These are phyloP conservation scores for Oxyura jamaicensis DNA, from an alignment of 2,113 vertebrate genomes.

Conservation along the genomic window DNA sequence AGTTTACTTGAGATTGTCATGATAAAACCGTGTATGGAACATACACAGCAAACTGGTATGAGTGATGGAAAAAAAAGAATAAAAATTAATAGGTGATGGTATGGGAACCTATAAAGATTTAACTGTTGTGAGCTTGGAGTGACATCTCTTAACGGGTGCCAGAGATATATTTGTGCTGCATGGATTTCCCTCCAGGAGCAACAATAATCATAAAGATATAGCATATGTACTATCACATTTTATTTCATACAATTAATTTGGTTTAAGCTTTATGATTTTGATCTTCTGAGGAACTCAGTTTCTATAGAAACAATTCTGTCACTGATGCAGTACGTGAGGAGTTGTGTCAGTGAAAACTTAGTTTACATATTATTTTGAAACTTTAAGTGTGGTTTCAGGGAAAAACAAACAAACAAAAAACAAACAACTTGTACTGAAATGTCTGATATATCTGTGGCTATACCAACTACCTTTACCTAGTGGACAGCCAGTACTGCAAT, in stretches of 20 bases:
- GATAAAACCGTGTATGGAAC: slow-evolving; percentile 1
- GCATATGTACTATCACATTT: slow-evolving; percentile 9
- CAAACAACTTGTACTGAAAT: neutral
- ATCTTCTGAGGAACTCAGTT: slow-evolving; percentile 5
- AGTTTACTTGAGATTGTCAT: neutral
- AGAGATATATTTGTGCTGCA: neutral
- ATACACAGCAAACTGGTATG: neutral
- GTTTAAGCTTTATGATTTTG: neutral
- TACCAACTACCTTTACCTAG: neutral
- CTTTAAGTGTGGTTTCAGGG: neutral
- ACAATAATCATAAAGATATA: slow-evolving; percentile 9
- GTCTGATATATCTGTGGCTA: neutral
- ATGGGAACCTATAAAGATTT: slow-evolving; percentile 20
- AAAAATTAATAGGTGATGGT: neutral
- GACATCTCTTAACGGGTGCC: neutral
- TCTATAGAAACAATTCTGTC: slow-evolving; percentile 2
- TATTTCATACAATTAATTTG: slow-evolving; percentile 10
- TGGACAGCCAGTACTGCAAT: neutral
- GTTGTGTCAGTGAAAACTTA: neutral
- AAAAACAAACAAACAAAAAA: neutral
- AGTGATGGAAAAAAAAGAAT: neutral
- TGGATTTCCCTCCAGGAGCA: neutral
- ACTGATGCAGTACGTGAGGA: neutral
- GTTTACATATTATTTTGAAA: neutral
- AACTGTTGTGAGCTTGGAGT: neutral